Base-by-base conservation (phyloP, 2,113 vertebrate species). In the Prunella himalayana region DNA sequence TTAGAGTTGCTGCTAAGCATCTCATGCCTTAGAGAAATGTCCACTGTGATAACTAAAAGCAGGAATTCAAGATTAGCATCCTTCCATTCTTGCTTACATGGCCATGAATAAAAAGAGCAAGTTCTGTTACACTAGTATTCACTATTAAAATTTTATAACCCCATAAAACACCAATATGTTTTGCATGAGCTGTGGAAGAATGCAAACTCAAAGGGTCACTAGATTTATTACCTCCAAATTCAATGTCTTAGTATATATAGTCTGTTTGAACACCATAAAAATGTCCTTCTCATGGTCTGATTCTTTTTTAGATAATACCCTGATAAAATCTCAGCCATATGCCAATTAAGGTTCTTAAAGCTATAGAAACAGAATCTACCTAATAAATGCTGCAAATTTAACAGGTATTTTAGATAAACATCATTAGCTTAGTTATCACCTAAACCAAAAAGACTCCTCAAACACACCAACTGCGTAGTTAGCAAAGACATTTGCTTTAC, bases 311-410 rank as follows among this genome's bases (percentile, higher is more conserved):
- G 77, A 83, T 91, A 96, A 94, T 94, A 96, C 76, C 97, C 91
- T 79, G 66, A 96, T 94, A 97, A 97, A 97, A 95, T 68, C 88
- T 96, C 78, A 95, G 84, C 86, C 54, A 87, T 88, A 94, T 94
- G 92, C 94, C 93, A 95, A 86, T 97, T 91, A 94, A 95, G 76
- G 53, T 93, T 83, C 95, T 85, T 91, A 96, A 86, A 77, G 44
- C 92, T 83, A 95, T 31, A 95, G 92, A 97, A 95, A 94, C 16
- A 97, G 91, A 94, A 82, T 95, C 91, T 97, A 93, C 69, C 56
- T 93, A 94, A 90, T 92, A 91, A 92, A 97, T 96, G 92, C 70
- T 97, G 94, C 91, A 94, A 91, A 94, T 94, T 97, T 91, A 96
- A 96, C 71, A 95, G 68, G 65, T 71, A 83, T 96, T 97, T 95